Conservation (phyloP, 2,113 vertebrate species). For the Onychostruthus taczanowskii region DNA sequence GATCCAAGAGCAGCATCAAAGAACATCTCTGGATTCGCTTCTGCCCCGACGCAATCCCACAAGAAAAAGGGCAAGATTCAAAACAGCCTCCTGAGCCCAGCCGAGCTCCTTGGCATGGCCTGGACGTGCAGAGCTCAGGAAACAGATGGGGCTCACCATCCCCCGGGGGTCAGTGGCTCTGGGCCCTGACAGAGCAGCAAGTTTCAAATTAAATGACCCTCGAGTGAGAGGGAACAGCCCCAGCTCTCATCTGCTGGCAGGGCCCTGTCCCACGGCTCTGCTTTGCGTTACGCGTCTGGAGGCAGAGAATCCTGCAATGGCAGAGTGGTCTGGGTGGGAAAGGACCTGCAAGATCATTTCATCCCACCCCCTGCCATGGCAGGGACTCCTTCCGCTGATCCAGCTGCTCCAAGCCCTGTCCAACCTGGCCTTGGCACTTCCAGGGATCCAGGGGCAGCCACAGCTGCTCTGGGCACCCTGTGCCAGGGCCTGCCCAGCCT, state of each 20-base stretch:
- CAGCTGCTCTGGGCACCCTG: not conserved
- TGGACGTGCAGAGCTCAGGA: not conserved
- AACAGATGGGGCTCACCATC: conserved; percentile 27
- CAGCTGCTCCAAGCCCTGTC: accelerated
- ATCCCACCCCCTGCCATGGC: not conserved
- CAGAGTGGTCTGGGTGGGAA: not conserved
- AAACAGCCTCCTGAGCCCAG: conserved; percentile 8
- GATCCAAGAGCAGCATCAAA: conserved; percentile 53
- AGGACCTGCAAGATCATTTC: not conserved
- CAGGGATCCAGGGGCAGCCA: not conserved
- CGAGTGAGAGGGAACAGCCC: not conserved
- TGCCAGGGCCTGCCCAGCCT: not conserved
- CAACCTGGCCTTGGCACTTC: not conserved
- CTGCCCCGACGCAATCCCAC: not conserved
- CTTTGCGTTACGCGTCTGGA: not conserved
- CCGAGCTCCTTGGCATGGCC: conserved; percentile 1
- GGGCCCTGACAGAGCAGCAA: not conserved
- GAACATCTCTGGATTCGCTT: conserved; percentile 22
- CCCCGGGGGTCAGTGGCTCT: not conserved
- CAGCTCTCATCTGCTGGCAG: not conserved
- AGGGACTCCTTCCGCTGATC: not conserved
- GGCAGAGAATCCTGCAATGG: not conserved
- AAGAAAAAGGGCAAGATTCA: conserved; percentile 28
- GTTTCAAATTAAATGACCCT: not conserved
- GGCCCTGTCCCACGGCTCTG: not conserved